These are phyloP conservation scores for Telenomus remus DNA, from an alignment of 1,140 invertebrate genomes.

Conservation along the genomic window DNA sequence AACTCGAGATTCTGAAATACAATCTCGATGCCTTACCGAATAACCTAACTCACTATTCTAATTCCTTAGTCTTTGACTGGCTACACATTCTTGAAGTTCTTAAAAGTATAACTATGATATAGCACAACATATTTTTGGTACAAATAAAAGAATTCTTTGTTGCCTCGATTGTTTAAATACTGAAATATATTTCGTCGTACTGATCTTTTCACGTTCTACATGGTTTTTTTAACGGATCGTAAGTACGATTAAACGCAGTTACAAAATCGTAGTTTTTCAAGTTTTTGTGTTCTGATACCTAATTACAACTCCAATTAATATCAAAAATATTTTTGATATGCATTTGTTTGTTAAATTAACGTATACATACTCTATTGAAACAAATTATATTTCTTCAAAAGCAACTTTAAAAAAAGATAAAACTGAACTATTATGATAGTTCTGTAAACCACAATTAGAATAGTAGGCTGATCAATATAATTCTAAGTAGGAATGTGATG, in stretches of 20 bases:
- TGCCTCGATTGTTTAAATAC: slow-evolving; percentile 35
- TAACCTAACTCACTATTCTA: too few relatives aligned
- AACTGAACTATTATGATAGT: not conserved
- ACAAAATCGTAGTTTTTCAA: too few relatives aligned
- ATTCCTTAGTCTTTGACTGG: too few relatives aligned
- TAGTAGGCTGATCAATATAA: slow-evolving; percentile 6
- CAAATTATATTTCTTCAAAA: too few relatives aligned
- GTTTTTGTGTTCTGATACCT: slow-evolving; percentile 2
- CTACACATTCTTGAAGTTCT: too few relatives aligned
- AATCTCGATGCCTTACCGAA: too few relatives aligned
- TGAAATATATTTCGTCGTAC: slow-evolving; percentile 39
- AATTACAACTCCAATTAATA: slow-evolving; percentile 31
- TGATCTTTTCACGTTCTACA: slow-evolving; percentile 30
- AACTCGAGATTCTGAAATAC: too few relatives aligned
- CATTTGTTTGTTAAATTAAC: slow-evolving; percentile 23
- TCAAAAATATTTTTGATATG: slow-evolving; percentile 47
- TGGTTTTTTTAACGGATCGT: slow-evolving; percentile 20
- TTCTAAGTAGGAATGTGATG: slow-evolving; percentile 34
- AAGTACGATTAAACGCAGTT: slow-evolving; percentile 43
- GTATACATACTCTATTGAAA: slow-evolving; percentile 2
- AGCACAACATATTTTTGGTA: too few relatives aligned
- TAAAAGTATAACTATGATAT: too few relatives aligned
- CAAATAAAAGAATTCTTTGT: too few relatives aligned
- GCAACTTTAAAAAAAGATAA: too few relatives aligned
- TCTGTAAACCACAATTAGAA: slow-evolving; percentile 13